Base-by-base conservation (phyloP, 2,888 invertebrate species). In the Rotaria socialis region DNA sequence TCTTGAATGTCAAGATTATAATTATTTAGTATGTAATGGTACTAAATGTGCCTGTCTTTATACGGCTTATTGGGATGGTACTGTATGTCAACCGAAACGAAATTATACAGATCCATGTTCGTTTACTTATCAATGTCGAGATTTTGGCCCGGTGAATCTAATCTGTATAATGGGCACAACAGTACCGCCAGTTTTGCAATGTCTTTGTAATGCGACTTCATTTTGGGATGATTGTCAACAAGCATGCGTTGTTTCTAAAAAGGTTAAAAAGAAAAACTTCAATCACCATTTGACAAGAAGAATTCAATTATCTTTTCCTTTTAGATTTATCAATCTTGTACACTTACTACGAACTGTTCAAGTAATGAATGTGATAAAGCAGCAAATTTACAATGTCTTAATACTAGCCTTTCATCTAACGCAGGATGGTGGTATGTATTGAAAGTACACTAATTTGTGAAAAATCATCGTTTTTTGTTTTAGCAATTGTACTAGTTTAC, bases 1-100 rank as follows among this genome's bases (percentile, higher is more conserved):
- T 80, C 47, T 80, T 11, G 75, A 80, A 43, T 80, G 75, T 80
- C 43, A 80, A 80, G 75, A 80, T 80, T 47, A 6, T 22, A 80
- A 80, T 47, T 80, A 80, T 80, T 41, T 80, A 1, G 19, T 19
- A 47, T 80, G 80, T 80, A 19, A 47, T n/a, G 47, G 24, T 47
- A n/a, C n/a, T 47, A 80, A 47, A 80, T 80, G 80, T 47, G 0
- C 0, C 47, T 80, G 80, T n/a, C n/a, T 3, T 24, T 80, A 80
- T 47, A n/a, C 5, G 3, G 80, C 47, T 80, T 80, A 80, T n/a
- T 80, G 47, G 47, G 47, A 80, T 47, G 80, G 80, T 47, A 47
- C 4, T 47, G 24, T 7, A 47, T 80, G 80, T 80, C 47, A 47
- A 47, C 10, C 80, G 4, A 80, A 80, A 80, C 19, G 11, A 47